Evolutionary conservation across 2,888 invertebrate species (phyloP), one percentile per base, ranked within the genome.

Genomic region (Mallateleia sp.): DNA sequence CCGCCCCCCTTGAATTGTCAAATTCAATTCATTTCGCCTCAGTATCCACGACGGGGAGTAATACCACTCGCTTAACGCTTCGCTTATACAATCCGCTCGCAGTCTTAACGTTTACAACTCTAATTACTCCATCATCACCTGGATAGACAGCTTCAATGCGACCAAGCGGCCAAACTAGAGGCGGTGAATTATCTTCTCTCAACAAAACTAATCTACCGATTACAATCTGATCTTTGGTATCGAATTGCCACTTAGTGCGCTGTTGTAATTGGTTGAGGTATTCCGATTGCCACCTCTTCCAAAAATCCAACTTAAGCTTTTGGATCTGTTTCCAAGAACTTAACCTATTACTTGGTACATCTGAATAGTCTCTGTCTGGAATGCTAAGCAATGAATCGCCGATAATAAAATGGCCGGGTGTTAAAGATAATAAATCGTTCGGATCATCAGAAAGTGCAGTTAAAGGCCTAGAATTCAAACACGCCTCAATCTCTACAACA

Each of bases 121-220:
- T 78, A 9, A 85, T 82, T 4, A 88, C 56, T 2, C 69, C 77
- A 60, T 92, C 91, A 6, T 60, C 11, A 32, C 92, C 91, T n/a
- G 92, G 91, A 60, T 90, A 83, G 0, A 88, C 22, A 11, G 80
- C 64, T 8, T 80, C 67, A 20, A 91, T 80, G 20, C 89, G 64
- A 18, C 90, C 91, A 15, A 91, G 56, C 1, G 78, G 77, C 92
- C 92, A 91, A 60, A 89, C 71, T 2, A 79, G 15, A 1, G 90
- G 90, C 9, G 90, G 88, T 6, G 58, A 15, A 11, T 88, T 77
- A 14, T 90, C 88, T 14, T 89, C 89, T 38, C 82, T 85, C 0
- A 90, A 7, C 22, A 89, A 62, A 20, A 88, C 88, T 5, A 90
- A 28, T 3, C 71, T 47, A 11, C 85, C 85, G 14, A 62, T 67